Base-by-base conservation (phyloP, 1,140 invertebrate genomes). In the Diachasma alloeum region DNA sequence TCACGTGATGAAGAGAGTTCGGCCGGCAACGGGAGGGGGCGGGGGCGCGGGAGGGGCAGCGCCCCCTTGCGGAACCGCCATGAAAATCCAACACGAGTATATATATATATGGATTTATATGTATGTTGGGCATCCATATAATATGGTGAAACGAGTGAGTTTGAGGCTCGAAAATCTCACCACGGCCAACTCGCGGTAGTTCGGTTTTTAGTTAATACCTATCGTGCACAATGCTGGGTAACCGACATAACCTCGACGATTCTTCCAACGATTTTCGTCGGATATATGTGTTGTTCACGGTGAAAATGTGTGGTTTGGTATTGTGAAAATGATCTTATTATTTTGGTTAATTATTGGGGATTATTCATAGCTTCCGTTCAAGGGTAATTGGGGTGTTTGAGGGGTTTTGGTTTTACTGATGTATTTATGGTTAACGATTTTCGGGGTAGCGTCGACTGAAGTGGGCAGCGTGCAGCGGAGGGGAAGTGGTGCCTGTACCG, bases 191-290 rank as follows among this genome's bases (percentile, higher is more conserved):
- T 56, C 63, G 78, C 68, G 77, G 59, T 72, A 37, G 72, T 78
- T 78, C 74, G 77, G 75, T 78, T 80, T 80, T 80, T 80, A 80
- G 77, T 80, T 78, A 80, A 80, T 80, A 78, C 77, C 77, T 46
- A 77, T 76, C 37, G 68, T 48, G 53, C n/a, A 59, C 53, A 73
- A 10, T 13, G 8, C 31, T 17, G 46, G 56, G 53, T 17, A 42
- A 31, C 39, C 53, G 17, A 59, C 36, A 53, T 56, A 72, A 56
- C 48, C 48, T 56, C 70, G 37, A 71, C 42, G 44, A 36, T 31
- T 53, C 22, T 72, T 48, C 48, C 44, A 31, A 72, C 70, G 19
- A 71, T 53, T 73, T 73, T 67, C 22, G 15, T 19, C 19, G 15
- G n/a, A 56, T 56, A n/a, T 8, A 56, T 22, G n/a, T 10, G 19